Evolutionary conservation across 1,140 invertebrate species (phyloP).

Genomic region (Anagrus nilaparvatae): DNA sequence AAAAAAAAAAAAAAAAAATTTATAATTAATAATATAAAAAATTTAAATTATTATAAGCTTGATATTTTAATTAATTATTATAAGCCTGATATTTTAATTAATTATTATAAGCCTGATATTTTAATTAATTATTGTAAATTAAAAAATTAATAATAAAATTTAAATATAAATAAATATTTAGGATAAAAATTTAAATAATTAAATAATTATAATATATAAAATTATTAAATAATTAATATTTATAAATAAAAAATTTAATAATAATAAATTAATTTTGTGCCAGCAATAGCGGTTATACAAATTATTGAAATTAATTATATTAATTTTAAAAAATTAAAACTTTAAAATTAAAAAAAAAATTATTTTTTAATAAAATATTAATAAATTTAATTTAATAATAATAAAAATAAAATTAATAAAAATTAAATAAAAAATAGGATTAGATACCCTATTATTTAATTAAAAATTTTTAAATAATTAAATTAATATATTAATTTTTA

Average conservation of each 20-base stretch:
- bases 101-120: too few relatives aligned
- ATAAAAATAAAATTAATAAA: constrained; percentile 25
- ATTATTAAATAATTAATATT: constrained; percentile 5
- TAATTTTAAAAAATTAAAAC: constrained; percentile 22
- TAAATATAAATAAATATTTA: constrained; percentile 8
- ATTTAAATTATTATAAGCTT: too few relatives aligned
- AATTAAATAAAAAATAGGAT: constrained; percentile 46
- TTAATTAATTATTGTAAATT: too few relatives aligned
- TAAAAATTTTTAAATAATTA: constrained; percentile 30
- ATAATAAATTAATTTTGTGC: constrained; percentile 25
- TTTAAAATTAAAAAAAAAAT: too few relatives aligned
- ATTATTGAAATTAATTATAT: constrained; percentile 21
- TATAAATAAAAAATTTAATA: constrained; percentile 11
- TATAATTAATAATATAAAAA: too few relatives aligned
- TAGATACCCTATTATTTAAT: constrained; percentile 55
- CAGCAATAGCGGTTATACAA: constrained; percentile 36
- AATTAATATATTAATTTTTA: constrained; percentile 39
- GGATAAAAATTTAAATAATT: constrained; percentile 4
- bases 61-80: too few relatives aligned
- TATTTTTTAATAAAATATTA: constrained; percentile 18
- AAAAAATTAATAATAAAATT: constrained; percentile 5
- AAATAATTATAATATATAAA: constrained; percentile 5
- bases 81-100: too few relatives aligned
- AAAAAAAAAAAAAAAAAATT: too few relatives aligned
- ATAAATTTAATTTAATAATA: constrained; percentile 27